A percentile compares a stretch with the other conserved stretches of the same genome.
phyloP scores from a whole-genome alignment of 2,113 vertebrate genomes.

The Rhegmatorhina hoffmannsi region DNA sequence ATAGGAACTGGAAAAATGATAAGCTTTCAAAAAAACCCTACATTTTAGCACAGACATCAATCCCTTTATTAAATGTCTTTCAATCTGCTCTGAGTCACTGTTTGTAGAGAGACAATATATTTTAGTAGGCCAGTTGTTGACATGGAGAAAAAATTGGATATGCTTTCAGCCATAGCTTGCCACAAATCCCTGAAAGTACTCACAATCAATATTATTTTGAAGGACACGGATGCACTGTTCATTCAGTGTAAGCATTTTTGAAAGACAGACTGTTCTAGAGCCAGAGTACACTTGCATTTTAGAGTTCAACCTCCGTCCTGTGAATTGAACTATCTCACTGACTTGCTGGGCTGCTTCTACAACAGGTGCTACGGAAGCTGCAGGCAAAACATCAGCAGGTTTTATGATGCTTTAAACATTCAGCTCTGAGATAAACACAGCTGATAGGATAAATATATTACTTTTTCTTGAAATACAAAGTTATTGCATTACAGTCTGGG shows the following conservation, averaged over 20 bases:
- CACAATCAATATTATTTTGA: constrained; percentile 90
- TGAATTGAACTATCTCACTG: constrained; percentile 72
- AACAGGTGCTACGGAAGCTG: background rate
- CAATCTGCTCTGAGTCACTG: background rate
- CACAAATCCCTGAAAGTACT: constrained; percentile 57
- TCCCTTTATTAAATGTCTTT: background rate
- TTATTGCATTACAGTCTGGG: background rate
- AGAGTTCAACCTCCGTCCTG: constrained; percentile 82
- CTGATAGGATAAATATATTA: background rate
- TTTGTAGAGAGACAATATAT: background rate
- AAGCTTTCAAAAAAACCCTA: background rate
- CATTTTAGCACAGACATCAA: background rate
- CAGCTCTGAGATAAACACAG: background rate
- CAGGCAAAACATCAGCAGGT: background rate
- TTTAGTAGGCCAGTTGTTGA: background rate
- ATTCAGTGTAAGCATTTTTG: constrained; percentile 85
- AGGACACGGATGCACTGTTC: constrained; percentile 87
- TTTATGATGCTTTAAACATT: background rate
- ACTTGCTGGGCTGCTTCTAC: background rate
- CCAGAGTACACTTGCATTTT: constrained; percentile 93
- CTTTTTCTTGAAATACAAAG: background rate
- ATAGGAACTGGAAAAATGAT: background rate
- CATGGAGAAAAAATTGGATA: background rate
- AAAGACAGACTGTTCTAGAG: constrained; percentile 78
- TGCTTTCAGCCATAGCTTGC: background rate